Evolutionary conservation across 2,113 vertebrate genomes (phyloP).

Genomic region (Colius striatus): DNA sequence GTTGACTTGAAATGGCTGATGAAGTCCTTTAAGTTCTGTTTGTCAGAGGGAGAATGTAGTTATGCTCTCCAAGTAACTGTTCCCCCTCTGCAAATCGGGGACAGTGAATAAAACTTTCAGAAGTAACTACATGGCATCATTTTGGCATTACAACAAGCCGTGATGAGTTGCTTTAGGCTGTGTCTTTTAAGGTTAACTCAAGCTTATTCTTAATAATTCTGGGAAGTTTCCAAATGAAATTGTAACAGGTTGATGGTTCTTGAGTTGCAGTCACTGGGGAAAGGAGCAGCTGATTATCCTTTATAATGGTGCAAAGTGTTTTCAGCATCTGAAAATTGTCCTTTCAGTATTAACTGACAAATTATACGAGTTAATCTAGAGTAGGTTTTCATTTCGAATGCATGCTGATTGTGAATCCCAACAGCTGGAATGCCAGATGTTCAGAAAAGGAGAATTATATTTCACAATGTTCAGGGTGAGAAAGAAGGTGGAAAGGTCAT

Average conservation of each 20-base stretch:
- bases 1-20: not conserved
- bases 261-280: not conserved
- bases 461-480: fast-evolving
- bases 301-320: not conserved
- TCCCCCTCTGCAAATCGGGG: not conserved
- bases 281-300: not conserved
- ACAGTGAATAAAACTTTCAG: not conserved
- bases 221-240: not conserved
- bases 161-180: not conserved
- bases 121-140: fast-evolving
- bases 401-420: not conserved
- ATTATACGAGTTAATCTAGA: not conserved
- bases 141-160: not conserved
- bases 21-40: not conserved
- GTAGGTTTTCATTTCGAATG: not conserved
- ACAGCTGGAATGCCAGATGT: conserved; percentile 8
- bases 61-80: fast-evolving
- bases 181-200: not conserved
- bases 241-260: not conserved
- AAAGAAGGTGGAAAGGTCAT: not conserved
- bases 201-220: not conserved
- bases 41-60: not conserved
- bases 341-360: not conserved
- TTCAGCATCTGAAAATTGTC: not conserved
- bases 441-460: not conserved